Conservation (phyloP, 2,888 invertebrate species). For the Patella pellucida region DNA sequence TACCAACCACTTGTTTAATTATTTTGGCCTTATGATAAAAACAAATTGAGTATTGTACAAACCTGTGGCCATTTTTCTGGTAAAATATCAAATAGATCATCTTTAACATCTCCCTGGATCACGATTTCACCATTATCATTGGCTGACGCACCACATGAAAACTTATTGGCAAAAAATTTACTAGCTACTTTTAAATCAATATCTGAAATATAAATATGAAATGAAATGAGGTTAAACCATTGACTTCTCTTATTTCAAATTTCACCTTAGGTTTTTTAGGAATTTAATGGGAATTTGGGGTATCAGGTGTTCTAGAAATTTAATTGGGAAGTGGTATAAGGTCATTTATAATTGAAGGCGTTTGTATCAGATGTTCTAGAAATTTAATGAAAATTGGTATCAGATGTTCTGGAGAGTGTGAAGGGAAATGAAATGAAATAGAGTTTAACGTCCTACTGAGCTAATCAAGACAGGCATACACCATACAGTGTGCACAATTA, state of each 20-base stretch:
- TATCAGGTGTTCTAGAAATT: too few species aligned
- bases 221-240: background rate
- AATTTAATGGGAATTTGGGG: too few species aligned
- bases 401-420: too few species aligned
- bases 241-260: too few species aligned
- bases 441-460: too few species aligned
- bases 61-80: conserved; percentile 98
- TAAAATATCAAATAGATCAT: conserved; percentile 96
- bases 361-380: too few species aligned
- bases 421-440: too few species aligned
- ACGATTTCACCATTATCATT: conserved; percentile 99
- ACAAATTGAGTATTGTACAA: conserved; percentile 26
- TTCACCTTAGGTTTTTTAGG: too few species aligned
- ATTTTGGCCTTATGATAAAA: background rate
- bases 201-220: conserved; percentile 75
- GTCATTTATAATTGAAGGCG: background rate
- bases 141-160: conserved; percentile 99
- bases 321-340: background rate
- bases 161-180: conserved; percentile 96
- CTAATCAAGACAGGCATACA: too few species aligned
- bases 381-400: too few species aligned
- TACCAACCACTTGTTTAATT: background rate
- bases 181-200: conserved; percentile 98
- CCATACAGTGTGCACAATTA: too few species aligned
- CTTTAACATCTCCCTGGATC: conserved; percentile 98